These are phyloP conservation scores for Cerastoderma edule DNA, from an alignment of 2,888 invertebrate species.

Conservation along the genomic window DNA sequence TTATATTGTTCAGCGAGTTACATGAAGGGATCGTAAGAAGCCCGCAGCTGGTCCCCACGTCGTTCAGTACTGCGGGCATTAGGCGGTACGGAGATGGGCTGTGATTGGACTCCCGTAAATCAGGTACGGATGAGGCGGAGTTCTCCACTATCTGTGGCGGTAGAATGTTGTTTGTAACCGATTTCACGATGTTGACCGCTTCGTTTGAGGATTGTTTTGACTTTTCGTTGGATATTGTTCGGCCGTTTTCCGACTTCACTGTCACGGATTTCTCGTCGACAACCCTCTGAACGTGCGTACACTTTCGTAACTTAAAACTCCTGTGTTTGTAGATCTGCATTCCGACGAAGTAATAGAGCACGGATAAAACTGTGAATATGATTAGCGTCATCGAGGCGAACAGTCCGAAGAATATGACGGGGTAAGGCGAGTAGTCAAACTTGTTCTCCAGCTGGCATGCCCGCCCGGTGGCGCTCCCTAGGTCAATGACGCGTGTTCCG, in stretches of 20 bases:
- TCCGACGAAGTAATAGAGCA: slow-evolving; percentile 64
- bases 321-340: slow-evolving; percentile 60
- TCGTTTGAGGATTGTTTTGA: slow-evolving; percentile 18
- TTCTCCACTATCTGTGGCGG: slow-evolving; percentile 13
- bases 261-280: slow-evolving; percentile 45
- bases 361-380: slow-evolving; percentile 52
- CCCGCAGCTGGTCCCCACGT: slow-evolving; percentile 43
- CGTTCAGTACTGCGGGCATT: neutral
- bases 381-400: slow-evolving; percentile 57
- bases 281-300: slow-evolving; percentile 47
- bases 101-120: neutral
- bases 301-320: slow-evolving; percentile 55
- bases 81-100: neutral
- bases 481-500: slow-evolving; percentile 57
- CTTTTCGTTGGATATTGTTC: slow-evolving; percentile 11
- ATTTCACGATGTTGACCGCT: slow-evolving; percentile 9
- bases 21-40: slow-evolving; percentile 9
- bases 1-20: slow-evolving; percentile 8
- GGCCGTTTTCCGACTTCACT: slow-evolving; percentile 33
- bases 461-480: slow-evolving; percentile 34
- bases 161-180: slow-evolving; percentile 1
- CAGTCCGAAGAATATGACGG: slow-evolving; percentile 54
- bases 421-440: slow-evolving; percentile 51
- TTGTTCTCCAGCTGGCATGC: slow-evolving; percentile 56
- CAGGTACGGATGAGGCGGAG: neutral